These are phyloP conservation scores for Nomada fucata DNA, from an alignment of 2,888 invertebrate genomes.

Conservation along the genomic window DNA sequence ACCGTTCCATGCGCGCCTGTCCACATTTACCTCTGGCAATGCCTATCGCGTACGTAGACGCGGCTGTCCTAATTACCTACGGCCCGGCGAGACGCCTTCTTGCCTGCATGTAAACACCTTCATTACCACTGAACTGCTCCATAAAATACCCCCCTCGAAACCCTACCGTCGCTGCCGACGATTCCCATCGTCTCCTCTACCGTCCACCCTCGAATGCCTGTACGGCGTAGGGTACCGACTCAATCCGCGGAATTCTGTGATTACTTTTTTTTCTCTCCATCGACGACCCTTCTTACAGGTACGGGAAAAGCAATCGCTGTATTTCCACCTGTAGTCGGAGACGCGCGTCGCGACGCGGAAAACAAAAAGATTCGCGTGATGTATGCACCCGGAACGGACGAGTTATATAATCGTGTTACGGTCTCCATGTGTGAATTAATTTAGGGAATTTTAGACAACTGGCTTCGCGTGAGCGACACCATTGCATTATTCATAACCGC, in stretches of 20 bases:
- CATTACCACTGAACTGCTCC: conserved; percentile 68
- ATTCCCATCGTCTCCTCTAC: not conserved
- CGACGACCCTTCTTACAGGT: not conserved
- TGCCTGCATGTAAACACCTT: conserved; percentile 67
- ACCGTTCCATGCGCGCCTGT: conserved; percentile 46
- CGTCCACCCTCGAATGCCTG: conserved; percentile 6
- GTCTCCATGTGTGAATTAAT: no score
- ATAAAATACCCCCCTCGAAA: conserved; percentile 67
- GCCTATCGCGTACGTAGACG: conserved; percentile 71
- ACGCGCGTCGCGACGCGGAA: not conserved
- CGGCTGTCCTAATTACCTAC: conserved; percentile 71
- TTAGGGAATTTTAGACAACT: no score
- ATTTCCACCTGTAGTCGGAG: not conserved
- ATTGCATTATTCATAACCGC: not conserved
- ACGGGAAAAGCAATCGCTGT: not conserved
- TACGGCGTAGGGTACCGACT: conserved; percentile 33
- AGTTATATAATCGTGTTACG: no score
- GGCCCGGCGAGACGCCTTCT: conserved; percentile 70
- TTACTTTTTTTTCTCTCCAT: not conserved
- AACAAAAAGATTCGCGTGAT: no score
- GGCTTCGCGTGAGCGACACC: no score
- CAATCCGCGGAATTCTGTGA: conserved; percentile 48
- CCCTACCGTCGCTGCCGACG: not conserved
- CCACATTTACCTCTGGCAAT: conserved; percentile 66
- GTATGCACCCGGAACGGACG: no score